Evolutionary conservation across 1,140 invertebrate species (phyloP).

Genomic region (Drosophila kanapiae): DNA sequence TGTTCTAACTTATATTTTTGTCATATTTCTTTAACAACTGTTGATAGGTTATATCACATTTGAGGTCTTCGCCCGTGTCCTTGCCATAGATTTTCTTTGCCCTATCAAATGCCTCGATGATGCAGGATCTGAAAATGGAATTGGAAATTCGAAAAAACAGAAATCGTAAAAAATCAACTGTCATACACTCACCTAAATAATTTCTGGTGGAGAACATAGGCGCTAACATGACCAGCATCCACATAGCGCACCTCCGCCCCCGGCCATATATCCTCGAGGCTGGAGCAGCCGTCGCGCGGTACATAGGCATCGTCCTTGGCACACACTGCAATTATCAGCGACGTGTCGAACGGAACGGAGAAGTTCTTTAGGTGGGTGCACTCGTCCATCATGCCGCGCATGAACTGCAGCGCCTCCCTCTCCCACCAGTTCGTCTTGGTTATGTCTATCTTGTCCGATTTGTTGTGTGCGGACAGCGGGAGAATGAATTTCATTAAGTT

Average conservation of each 20-base stretch:
- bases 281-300: conserved; percentile 92
- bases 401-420: conserved; percentile 95
- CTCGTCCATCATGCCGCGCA: conserved; percentile 99
- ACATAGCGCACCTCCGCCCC: conserved; percentile 95
- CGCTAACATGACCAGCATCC: conserved; percentile 95
- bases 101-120: conserved; percentile 88
- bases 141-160: neutral
- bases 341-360: conserved; percentile 93
- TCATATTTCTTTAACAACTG: conserved; percentile 64
- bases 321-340: conserved; percentile 93
- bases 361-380: conserved; percentile 98
- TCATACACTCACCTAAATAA: conserved; percentile 90
- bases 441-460: conserved; percentile 85
- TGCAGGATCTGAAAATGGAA: conserved; percentile 87
- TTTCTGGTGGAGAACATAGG: conserved; percentile 94
- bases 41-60: conserved; percentile 56
- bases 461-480: conserved; percentile 49
- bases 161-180: neutral
- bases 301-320: conserved; percentile 97
- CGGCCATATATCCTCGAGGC: conserved; percentile 96
- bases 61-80: conserved; percentile 45
- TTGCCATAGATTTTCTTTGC: conserved; percentile 86
- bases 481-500: conserved; percentile 80
- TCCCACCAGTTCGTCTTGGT: conserved; percentile 88
- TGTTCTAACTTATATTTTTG: conserved; percentile 33